Evolutionary conservation across 2,797 vertebrate genomes (phyloP).

Genomic region (Hemitrygon akajei): DNA sequence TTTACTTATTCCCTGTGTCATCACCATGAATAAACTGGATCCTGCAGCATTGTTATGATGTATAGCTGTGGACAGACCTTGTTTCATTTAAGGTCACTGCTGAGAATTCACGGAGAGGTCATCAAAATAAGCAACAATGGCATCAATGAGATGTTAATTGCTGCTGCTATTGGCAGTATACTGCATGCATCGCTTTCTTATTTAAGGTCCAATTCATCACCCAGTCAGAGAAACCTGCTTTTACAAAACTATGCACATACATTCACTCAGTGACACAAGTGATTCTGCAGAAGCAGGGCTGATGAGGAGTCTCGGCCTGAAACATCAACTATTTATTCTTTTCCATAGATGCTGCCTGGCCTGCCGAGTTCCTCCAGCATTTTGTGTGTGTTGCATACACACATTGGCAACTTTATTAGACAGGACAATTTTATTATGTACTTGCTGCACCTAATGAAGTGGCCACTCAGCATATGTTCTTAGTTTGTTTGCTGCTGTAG

Average conservation of each 20-base stretch:
- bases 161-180: not conserved
- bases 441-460: too few species aligned
- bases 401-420: too few species aligned
- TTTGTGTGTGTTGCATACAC: too few species aligned
- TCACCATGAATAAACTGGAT: not conserved
- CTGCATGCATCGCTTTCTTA: not conserved
- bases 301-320: too few species aligned
- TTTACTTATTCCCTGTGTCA: not conserved
- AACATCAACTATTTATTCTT: too few species aligned
- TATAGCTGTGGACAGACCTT: not conserved
- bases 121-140: not conserved
- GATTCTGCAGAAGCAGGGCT: too few species aligned
- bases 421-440: too few species aligned
- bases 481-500: too few species aligned
- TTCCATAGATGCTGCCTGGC: too few species aligned
- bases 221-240: not conserved
- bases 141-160: not conserved
- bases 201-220: not conserved
- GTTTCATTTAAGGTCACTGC: not conserved
- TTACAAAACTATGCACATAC: not conserved
- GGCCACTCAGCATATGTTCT: too few species aligned
- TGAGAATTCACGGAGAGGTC: not conserved
- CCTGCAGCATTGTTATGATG: not conserved
- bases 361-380: too few species aligned
- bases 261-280: too few species aligned